Evolutionary conservation across 2,888 invertebrate species (phyloP), one percentile per base, ranked within the genome.

Genomic region (Andrena praecox): DNA sequence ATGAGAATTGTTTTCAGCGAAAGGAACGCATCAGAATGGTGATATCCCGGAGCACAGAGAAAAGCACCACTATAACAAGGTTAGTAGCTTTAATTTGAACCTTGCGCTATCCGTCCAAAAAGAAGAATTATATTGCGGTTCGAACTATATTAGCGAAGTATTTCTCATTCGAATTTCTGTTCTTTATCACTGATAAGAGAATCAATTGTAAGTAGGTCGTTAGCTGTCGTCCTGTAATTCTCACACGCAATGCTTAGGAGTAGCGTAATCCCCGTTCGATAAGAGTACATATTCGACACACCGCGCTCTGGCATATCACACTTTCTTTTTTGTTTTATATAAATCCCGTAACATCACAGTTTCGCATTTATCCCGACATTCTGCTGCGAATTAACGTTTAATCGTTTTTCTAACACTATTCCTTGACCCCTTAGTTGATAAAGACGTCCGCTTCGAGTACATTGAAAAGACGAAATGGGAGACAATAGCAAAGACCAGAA

Each of bases 61-160:
- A 90, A 97, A 97, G 93, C 97, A 97, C 92, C 95, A 95, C 92
- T 96, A 97, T 91, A 95, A 96, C 93, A 95, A 97, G 95, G 97
- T 97, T 95, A 94, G 95, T 93, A 84, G 70, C 10, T 80, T 75
- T 63, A 35, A 70, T 70, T 48, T 20, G 7, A 24, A 70, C 12
- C 52, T 50, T 54, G 27, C 56, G 27, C 59, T 72, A 63, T 69
- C 56, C 35, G 29, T 42, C 71, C 20, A 8, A 62, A 29, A 31
- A 42, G 10, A 42, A 52, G 50, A 2, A 24, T 20, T 54, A 67
- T 48, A 64, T 27, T 54, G 35, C 20, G 42, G 16, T 62, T 63
- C 24, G 16, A 67, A 50, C 60, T 16, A 68, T 27, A 16, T 70
- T 76, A n/a, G 24, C 16, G 20, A 29, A 50, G 35, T 12, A 16